A percentile compares a stretch with the other conserved stretches of the same genome.
phyloP scores from a whole-genome alignment of 2,113 vertebrate species.

The Syrmaticus mikado region DNA sequence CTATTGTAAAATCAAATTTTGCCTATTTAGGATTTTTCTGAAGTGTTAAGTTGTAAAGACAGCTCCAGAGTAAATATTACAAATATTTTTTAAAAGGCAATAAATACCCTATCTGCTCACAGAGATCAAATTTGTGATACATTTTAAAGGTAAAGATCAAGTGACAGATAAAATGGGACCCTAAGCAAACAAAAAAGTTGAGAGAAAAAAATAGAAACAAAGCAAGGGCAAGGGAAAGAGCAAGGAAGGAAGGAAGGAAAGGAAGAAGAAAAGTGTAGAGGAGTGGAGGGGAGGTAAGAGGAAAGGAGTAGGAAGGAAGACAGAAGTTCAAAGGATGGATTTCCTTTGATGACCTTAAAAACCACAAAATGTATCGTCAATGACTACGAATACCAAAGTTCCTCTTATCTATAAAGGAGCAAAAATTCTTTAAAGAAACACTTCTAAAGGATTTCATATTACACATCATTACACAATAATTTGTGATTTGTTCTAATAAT shows the following conservation, averaged over 20 bases:
- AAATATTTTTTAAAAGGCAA: not conserved
- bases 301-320: not conserved
- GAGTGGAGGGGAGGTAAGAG: too few relatives aligned
- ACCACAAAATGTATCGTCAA: not conserved
- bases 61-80: not conserved
- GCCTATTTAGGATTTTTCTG: not conserved
- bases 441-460: not conserved
- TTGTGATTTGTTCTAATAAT: not conserved
- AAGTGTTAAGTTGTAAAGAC: not conserved
- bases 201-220: not conserved
- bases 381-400: not conserved
- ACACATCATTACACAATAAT: not conserved
- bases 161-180: fast-evolving
- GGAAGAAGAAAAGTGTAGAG: too few relatives aligned
- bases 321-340: not conserved
- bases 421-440: not conserved
- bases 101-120: not conserved
- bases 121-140: not conserved
- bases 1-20: not conserved
- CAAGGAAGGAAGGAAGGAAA: not conserved
- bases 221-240: not conserved
- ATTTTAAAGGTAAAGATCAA: not conserved
- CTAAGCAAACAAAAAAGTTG: not conserved
- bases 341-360: not conserved
- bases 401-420: not conserved